Evolutionary conservation across 37 sponge, comb jelly and placozoan genomes (phyloP).

Genomic region (Hormiphora californensis): DNA sequence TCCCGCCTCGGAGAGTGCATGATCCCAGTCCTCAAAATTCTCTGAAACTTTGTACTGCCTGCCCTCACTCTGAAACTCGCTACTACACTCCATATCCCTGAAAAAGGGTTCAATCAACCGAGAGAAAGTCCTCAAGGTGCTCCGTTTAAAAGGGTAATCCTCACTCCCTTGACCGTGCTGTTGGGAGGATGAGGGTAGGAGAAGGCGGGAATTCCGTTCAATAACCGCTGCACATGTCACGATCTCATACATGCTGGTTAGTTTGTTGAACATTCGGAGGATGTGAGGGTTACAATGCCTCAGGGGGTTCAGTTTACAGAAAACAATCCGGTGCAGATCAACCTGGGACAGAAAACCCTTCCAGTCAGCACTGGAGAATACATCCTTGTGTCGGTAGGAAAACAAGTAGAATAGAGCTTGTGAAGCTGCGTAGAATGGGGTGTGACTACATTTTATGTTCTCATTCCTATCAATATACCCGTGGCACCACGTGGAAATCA

Average conservation of each 20-base stretch:
- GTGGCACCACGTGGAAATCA: not conserved
- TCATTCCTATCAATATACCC: conserved; percentile 17
- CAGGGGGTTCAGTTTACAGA: conserved; percentile 30
- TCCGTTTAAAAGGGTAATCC: conserved; percentile 1
- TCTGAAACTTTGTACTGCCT: conserved; percentile 42
- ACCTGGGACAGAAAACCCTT: not conserved
- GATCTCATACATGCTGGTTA: conserved; percentile 21
- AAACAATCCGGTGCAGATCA: conserved; percentile 12
- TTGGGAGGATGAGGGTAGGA: conserved; percentile 23
- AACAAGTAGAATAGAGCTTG: conserved; percentile 43
- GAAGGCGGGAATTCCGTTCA: conserved; percentile 15
- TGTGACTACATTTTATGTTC: conserved; percentile 27
- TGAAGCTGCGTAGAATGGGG: conserved; percentile 36
- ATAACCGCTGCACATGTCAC: conserved; percentile 7
- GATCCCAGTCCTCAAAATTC: conserved; percentile 48
- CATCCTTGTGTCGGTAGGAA: conserved; percentile 32
- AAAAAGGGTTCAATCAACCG: not conserved
- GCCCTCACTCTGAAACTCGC: conserved; percentile 11
- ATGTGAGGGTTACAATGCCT: conserved; percentile 47
- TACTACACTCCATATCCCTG: conserved; percentile 34
- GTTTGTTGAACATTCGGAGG: conserved; percentile 34
- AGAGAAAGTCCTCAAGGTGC: not conserved
- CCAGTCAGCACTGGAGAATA: not conserved
- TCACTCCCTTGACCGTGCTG: conserved; percentile 13
- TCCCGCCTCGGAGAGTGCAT: no score